phyloP scores from a whole-genome alignment of 2,888 invertebrate genomes.

The Bembecia ichneumoniformis region DNA sequence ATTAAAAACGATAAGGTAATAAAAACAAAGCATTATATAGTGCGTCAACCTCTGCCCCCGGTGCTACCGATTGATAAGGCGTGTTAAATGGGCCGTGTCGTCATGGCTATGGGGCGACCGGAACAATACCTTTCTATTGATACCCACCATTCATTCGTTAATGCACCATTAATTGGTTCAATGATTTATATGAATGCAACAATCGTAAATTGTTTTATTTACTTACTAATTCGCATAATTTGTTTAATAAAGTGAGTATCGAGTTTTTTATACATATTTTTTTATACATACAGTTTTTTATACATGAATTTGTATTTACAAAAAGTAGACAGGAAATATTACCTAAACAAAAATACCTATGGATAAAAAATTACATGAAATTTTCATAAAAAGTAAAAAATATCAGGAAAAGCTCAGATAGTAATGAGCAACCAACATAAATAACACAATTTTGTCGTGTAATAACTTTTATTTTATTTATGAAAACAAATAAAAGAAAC shows the following conservation, averaged over 20 bases:
- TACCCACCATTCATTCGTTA: slow-evolving; percentile 61
- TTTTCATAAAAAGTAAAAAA: no score
- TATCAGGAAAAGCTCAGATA: no score
- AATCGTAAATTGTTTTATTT: not conserved
- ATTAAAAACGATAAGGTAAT: slow-evolving; percentile 11
- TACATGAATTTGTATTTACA: no score
- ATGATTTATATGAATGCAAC: slow-evolving; percentile 25
- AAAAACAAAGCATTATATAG: slow-evolving; percentile 26
- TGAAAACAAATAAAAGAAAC: no score
- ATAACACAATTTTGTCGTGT: no score
- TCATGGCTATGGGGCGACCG: slow-evolving; percentile 4
- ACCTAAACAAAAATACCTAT: no score
- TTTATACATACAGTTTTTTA: no score
- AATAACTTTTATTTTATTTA: no score
- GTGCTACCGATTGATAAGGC: slow-evolving; percentile 51
- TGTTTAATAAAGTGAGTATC: not conserved
- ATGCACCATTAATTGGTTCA: slow-evolving; percentile 62
- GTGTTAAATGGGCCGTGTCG: slow-evolving; percentile 38
- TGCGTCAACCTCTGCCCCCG: slow-evolving; percentile 47
- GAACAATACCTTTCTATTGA: slow-evolving; percentile 32
- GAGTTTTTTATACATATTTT: no score
- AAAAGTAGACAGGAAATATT: no score
- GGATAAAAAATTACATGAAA: no score
- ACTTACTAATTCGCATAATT: not conserved
- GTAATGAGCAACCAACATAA: no score